Evolutionary conservation across 2,113 vertebrate species (phyloP).

Genomic region (Elachura formosa): DNA sequence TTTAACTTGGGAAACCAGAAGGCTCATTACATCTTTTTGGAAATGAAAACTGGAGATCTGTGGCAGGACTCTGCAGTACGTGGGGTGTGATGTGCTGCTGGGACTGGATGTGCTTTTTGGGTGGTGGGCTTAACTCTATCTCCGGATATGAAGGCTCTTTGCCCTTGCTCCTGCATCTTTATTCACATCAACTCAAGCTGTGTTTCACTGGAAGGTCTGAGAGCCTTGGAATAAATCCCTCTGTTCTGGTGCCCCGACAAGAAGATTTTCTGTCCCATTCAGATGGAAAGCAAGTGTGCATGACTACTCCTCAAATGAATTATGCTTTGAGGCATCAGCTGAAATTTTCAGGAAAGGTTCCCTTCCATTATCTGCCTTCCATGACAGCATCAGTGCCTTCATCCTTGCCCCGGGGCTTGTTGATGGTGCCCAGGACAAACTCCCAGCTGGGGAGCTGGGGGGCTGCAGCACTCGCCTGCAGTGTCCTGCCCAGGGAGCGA

Average conservation of each 20-base stretch:
- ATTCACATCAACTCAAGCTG: not conserved
- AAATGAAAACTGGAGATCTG: not conserved
- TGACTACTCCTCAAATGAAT: not conserved
- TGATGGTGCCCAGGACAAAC: not conserved
- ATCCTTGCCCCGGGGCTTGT: not conserved
- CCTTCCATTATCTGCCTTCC: not conserved
- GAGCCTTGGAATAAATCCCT: not conserved
- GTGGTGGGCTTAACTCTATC: not conserved
- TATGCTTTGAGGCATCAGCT: not conserved
- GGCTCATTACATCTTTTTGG: not conserved
- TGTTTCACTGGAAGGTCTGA: not conserved
- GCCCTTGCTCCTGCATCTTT: not conserved
- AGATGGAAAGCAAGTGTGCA: not conserved
- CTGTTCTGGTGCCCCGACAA: not conserved
- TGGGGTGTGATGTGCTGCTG: not conserved
- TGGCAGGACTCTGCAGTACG: not conserved
- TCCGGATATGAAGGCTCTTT: not conserved
- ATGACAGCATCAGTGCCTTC: not conserved
- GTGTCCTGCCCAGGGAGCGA: not conserved
- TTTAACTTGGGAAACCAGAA: not conserved
- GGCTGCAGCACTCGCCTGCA: not conserved
- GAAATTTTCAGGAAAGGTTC: not conserved
- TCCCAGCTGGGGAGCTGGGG: not conserved
- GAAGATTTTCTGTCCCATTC: not conserved
- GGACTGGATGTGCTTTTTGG: not conserved